These are phyloP conservation scores for Micronycteris hirsuta DNA, from an alignment of 2,113 vertebrate species.

Conservation along the genomic window DNA sequence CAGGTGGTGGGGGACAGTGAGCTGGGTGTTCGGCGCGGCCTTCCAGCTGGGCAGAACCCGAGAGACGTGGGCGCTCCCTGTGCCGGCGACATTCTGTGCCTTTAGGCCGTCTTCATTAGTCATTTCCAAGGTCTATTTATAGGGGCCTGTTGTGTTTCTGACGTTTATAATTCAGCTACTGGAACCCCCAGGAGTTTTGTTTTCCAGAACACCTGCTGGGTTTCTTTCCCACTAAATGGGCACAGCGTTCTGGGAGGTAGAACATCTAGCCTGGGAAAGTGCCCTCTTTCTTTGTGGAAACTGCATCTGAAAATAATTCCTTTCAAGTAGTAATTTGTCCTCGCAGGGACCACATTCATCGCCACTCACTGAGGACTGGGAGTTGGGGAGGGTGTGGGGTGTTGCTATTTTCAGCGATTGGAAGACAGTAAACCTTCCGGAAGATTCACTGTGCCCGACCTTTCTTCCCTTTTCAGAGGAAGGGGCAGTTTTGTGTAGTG, in stretches of 20 bases:
- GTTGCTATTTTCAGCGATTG: background rate
- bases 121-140: constrained; percentile 41
- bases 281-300: constrained; percentile 38
- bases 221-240: constrained; percentile 28
- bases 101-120: constrained; percentile 31
- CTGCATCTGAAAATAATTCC: constrained; percentile 16
- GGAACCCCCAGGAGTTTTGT: constrained; percentile 3
- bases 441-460: background rate
- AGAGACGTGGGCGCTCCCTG: constrained; percentile 2
- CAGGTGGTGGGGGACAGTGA: no score
- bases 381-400: background rate
- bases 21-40: no score
- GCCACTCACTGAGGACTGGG: background rate
- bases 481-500: background rate
- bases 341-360: background rate
- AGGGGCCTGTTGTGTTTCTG: constrained; percentile 37
- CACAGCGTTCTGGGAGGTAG: background rate
- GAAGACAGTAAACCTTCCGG: background rate
- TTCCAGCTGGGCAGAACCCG: background rate
- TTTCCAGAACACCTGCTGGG: constrained; percentile 33
- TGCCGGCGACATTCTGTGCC: background rate
- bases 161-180: background rate
- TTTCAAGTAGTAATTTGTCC: constrained; percentile 48
- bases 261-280: background rate
- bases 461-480: background rate